Evolutionary conservation across 2,797 vertebrate species (phyloP).

Genomic region (Argya squamiceps): DNA sequence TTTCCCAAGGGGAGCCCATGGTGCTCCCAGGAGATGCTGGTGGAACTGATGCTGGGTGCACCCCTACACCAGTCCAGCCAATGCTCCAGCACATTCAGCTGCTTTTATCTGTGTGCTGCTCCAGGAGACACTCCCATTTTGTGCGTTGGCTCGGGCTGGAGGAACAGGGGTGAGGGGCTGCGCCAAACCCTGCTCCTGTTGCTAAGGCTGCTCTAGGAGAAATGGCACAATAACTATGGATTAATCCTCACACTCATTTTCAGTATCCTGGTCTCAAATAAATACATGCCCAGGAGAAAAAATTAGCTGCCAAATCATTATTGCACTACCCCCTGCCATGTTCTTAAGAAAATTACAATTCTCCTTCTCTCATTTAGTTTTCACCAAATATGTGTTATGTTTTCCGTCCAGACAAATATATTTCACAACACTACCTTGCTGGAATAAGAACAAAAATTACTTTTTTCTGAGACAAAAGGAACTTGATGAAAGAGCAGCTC

Average conservation of each 20-base stretch:
- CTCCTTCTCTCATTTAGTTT: background rate
- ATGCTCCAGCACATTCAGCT: accelerated
- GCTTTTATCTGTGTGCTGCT: background rate
- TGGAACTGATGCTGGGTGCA: accelerated
- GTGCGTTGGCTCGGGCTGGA: background rate
- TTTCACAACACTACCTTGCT: constrained; percentile 16
- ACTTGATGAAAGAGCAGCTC: constrained; percentile 38
- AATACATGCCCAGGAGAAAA: constrained; percentile 32
- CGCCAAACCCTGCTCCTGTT: background rate
- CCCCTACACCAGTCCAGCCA: accelerated
- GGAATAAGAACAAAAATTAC: background rate
- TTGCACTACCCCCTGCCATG: background rate
- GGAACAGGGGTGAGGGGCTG: background rate
- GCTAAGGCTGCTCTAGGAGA: constrained; percentile 26
- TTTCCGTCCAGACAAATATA: constrained; percentile 22
- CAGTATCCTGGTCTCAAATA: constrained; percentile 28
- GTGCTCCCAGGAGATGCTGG: background rate
- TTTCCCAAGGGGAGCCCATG: background rate
- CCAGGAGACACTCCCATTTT: background rate
- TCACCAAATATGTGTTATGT: background rate
- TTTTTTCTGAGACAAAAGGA: constrained; percentile 50
- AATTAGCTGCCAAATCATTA: constrained; percentile 16
- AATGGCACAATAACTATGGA: constrained; percentile 16
- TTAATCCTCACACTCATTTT: constrained; percentile 32
- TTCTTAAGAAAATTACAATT: constrained; percentile 42